These are phyloP conservation scores for Oncorhynchus mykiss DNA, from an alignment of 2,113 vertebrate genomes.

Conservation along the genomic window DNA sequence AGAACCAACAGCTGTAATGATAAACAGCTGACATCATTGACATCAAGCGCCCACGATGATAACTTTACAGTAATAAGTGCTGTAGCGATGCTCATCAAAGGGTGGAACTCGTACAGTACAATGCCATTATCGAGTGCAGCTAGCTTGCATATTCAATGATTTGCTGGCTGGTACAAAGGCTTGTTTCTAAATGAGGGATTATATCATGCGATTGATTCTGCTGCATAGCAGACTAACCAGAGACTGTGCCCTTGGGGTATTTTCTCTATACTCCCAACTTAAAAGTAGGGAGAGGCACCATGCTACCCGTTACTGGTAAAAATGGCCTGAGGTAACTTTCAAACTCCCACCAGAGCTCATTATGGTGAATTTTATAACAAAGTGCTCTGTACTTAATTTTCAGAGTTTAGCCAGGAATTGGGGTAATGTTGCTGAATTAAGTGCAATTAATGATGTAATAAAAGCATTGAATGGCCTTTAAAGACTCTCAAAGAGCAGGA, in stretches of 20 bases:
- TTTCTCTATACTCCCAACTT: constrained; percentile 68
- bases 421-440: constrained; percentile 84
- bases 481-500: constrained; percentile 77
- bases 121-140: neutral
- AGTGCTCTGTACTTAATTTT: constrained; percentile 88
- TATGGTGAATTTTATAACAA: constrained; percentile 90
- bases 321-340: constrained; percentile 88
- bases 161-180: constrained; percentile 34
- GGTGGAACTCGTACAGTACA: too few species aligned
- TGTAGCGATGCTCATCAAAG: too few species aligned
- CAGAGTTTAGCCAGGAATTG: constrained; percentile 82
- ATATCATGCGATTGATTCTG: constrained; percentile 52
- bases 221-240: constrained; percentile 36
- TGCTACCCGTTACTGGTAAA: constrained; percentile 73
- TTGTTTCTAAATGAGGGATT: constrained; percentile 56
- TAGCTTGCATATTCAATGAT: constrained; percentile 32
- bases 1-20: too few species aligned
- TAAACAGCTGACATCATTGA: too few species aligned
- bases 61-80: too few species aligned
- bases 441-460: constrained; percentile 89
- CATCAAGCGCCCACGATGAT: too few species aligned
- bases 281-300: constrained; percentile 76
- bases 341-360: constrained; percentile 93
- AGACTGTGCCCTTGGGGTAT: constrained; percentile 66
- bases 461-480: constrained; percentile 82